A percentile compares a stretch with the other conserved stretches of the same genome.
phyloP scores from a whole-genome alignment of 2,888 invertebrate genomes.

The Coremacera marginata region DNA sequence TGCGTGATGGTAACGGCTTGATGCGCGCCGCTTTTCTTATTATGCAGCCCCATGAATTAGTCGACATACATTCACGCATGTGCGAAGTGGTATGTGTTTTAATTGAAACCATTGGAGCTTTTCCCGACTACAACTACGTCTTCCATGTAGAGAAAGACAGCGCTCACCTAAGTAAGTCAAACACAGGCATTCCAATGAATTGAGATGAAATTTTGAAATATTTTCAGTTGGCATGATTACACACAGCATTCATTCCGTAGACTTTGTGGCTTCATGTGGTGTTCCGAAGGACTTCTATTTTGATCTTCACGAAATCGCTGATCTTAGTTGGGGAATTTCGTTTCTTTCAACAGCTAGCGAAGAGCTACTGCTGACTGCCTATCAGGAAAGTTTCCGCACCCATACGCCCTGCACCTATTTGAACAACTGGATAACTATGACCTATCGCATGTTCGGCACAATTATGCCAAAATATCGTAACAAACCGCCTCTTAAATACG shows the following conservation, averaged over 20 bases:
- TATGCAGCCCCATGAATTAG: slow-evolving; percentile 50
- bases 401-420: slow-evolving; percentile 49
- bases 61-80: slow-evolving; percentile 59
- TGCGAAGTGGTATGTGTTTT: slow-evolving; percentile 57
- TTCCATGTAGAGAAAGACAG: slow-evolving; percentile 54
- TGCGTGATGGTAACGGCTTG: slow-evolving; percentile 48
- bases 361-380: slow-evolving; percentile 48
- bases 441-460: slow-evolving; percentile 55
- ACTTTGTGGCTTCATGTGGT: slow-evolving; percentile 52
- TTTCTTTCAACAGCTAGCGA: slow-evolving; percentile 46
- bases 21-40: slow-evolving; percentile 52
- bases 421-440: slow-evolving; percentile 46
- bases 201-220: background rate
- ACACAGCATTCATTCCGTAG: slow-evolving; percentile 42
- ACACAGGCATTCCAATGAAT: background rate
- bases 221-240: slow-evolving; percentile 55
- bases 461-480: slow-evolving; percentile 58
- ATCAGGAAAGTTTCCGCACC: slow-evolving; percentile 53
- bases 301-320: slow-evolving; percentile 55
- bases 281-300: slow-evolving; percentile 49
- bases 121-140: slow-evolving; percentile 57
- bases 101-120: slow-evolving; percentile 56
- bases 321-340: slow-evolving; percentile 52
- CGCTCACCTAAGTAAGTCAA: slow-evolving; percentile 55
- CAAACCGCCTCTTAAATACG: slow-evolving; percentile 54